Percentiles rank a stretch among this genome's conserved stretches.
Evolutionary conservation across 2,888 invertebrate genomes (phyloP).

Genomic region (Asteroscopus sphinx): DNA sequence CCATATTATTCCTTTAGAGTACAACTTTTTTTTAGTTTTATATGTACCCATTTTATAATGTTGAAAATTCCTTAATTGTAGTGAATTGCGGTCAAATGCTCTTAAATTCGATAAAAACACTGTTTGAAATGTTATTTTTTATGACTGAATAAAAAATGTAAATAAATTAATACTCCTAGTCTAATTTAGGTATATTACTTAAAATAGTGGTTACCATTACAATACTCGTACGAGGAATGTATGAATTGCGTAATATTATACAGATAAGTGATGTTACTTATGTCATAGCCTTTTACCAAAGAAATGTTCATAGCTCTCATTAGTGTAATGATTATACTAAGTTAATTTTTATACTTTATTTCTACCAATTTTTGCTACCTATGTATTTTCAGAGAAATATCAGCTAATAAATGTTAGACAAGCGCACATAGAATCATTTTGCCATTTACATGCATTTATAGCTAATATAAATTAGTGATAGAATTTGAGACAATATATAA

Average conservation of each 20-base stretch:
- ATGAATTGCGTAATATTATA: slow-evolving; percentile 22
- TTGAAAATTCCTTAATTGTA: slow-evolving; percentile 1
- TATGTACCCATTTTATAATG: neutral
- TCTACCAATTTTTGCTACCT: slow-evolving; percentile 9
- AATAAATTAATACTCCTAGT: slow-evolving; percentile 75
- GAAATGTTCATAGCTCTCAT: slow-evolving; percentile 40
- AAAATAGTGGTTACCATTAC: slow-evolving; percentile 58
- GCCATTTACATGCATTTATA: slow-evolving; percentile 52
- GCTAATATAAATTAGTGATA: slow-evolving; percentile 64
- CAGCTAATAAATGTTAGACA: slow-evolving; percentile 34
- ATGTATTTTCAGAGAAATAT: slow-evolving; percentile 11
- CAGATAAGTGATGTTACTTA: slow-evolving; percentile 37
- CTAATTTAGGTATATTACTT: slow-evolving; percentile 72
- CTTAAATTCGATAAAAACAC: slow-evolving; percentile 40
- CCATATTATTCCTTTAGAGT: slow-evolving; percentile 31
- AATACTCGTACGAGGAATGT: slow-evolving; percentile 40
- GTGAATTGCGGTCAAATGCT: slow-evolving; percentile 39
- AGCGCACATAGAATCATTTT: slow-evolving; percentile 52
- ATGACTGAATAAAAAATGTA: slow-evolving; percentile 79
- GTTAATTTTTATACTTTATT: slow-evolving; percentile 11
- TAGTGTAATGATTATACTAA: slow-evolving; percentile 15
- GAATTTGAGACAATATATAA: slow-evolving; percentile 84
- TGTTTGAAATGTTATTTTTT: slow-evolving; percentile 60
- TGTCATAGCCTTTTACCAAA: slow-evolving; percentile 52
- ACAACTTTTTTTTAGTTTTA: slow-evolving; percentile 30